Evolutionary conservation across 2,113 vertebrate species (phyloP).

Genomic region (Tyto alba): DNA sequence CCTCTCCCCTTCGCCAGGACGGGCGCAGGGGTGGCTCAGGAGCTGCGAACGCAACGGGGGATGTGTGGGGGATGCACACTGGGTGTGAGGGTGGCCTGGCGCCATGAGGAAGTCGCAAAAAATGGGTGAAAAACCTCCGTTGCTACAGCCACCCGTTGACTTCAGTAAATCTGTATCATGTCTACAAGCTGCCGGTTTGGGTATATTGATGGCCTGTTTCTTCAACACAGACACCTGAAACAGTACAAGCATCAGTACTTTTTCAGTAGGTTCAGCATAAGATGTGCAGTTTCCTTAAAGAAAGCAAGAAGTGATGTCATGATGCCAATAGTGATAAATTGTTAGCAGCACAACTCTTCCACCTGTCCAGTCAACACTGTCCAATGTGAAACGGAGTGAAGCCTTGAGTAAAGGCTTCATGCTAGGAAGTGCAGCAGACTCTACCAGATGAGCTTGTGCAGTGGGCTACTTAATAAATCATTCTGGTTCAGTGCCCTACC

Average conservation of each 20-base stretch:
- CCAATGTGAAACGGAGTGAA: neutral
- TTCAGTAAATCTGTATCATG: neutral
- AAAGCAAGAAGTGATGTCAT: neutral
- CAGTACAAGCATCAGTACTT: rapidly evolving
- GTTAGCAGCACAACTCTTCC: neutral
- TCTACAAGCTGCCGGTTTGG: neutral
- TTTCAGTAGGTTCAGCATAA: neutral
- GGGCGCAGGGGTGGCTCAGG: rapidly evolving
- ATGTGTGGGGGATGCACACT: rapidly evolving
- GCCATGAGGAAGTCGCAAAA: neutral
- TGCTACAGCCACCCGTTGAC: rapidly evolving
- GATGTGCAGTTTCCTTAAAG: neutral
- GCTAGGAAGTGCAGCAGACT: neutral
- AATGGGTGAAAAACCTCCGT: rapidly evolving
- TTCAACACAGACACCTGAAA: neutral
- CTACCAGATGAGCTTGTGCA: neutral
- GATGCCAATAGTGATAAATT: neutral
- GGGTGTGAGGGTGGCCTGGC: neutral
- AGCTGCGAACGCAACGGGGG: rapidly evolving
- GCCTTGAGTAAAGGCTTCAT: neutral
- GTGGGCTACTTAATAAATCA: neutral
- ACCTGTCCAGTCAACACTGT: neutral
- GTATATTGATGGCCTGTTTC: neutral
- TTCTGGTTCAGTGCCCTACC: neutral
- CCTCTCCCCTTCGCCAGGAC: rapidly evolving